Conservation (phyloP, 2,888 invertebrate species). For the Gari tellinella region DNA sequence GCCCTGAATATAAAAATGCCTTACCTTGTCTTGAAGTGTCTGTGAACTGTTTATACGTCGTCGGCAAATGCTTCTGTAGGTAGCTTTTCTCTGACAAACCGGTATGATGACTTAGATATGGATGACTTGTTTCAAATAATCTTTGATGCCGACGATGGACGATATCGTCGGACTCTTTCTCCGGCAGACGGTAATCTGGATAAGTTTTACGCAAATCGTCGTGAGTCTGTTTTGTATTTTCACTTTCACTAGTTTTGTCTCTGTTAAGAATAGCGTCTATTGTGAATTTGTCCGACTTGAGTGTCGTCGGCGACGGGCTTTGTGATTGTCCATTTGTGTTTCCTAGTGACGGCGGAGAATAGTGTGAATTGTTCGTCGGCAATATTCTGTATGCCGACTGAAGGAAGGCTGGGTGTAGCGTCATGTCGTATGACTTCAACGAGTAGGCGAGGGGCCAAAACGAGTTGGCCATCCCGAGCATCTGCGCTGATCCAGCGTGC, state of each 20-base stretch:
- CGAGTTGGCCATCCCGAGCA: conserved; percentile 44
- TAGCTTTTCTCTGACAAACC: conserved; percentile 18
- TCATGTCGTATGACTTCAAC: conserved; percentile 65
- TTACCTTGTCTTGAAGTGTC: conserved; percentile 22
- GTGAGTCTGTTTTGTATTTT: conserved; percentile 23
- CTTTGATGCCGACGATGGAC: conserved; percentile 65
- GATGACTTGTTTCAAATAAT: conserved; percentile 66
- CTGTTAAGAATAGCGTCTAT: conserved; percentile 75
- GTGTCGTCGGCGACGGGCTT: conserved; percentile 23
- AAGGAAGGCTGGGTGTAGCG: conserved; percentile 73
- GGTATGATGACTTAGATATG: conserved; percentile 58
- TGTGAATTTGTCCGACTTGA: conserved; percentile 71
- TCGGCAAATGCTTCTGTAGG: conserved; percentile 41
- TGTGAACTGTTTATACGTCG: conserved; percentile 45
- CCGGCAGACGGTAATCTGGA: conserved; percentile 33
- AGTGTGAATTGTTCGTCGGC: conserved; percentile 19
- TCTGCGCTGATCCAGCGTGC: conserved; percentile 41
- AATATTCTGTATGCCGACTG: conserved; percentile 61
- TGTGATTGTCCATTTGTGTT: conserved; percentile 12
- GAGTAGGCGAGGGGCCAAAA: conserved; percentile 58
- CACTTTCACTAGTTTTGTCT: conserved; percentile 48
- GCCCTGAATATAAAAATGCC: neutral
- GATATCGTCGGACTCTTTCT: conserved; percentile 51
- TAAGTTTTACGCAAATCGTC: conserved; percentile 29
- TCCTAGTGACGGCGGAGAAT: conserved; percentile 13